Percentiles rank a stretch among this genome's conserved stretches.
These are phyloP conservation scores for Platalea minor DNA, from an alignment of 2,797 vertebrate genomes.

Conservation along the genomic window DNA sequence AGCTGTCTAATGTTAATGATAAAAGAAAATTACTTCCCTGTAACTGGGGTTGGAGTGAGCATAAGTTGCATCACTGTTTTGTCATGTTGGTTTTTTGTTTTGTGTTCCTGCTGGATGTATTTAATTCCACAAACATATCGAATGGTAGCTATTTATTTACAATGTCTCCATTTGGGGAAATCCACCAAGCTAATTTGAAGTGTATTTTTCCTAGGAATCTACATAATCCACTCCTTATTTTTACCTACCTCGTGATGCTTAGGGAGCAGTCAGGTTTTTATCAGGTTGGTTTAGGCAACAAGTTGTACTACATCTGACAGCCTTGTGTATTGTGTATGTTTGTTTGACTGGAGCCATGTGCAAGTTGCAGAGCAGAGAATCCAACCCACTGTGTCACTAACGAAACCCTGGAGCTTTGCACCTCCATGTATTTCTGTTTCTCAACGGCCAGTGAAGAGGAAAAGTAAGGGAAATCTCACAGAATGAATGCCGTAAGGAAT, in stretches of 20 bases:
- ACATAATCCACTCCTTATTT: neutral
- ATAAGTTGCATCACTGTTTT: neutral
- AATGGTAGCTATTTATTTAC: neutral
- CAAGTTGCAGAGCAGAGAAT: neutral
- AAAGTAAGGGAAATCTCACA: neutral
- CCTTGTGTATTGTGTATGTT: neutral
- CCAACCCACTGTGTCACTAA: neutral
- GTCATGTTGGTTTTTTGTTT: neutral
- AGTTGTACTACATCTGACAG: neutral
- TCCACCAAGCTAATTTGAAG: neutral
- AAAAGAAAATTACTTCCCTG: neutral
- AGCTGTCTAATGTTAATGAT: neutral
- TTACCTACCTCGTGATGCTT: neutral
- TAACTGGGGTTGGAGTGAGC: neutral
- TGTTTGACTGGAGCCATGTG: neutral
- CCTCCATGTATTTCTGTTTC: neutral
- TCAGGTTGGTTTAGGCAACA: neutral
- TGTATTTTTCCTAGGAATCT: neutral
- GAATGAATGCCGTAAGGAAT: neutral
- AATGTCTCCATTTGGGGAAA: neutral
- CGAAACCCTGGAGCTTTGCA: neutral
- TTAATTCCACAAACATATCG: neutral
- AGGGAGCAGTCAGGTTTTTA: neutral
- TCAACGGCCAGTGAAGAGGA: neutral
- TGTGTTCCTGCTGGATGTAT: neutral